These are phyloP conservation scores for Drosophila arawakana DNA, from an alignment of 1,140 invertebrate species.

Conservation along the genomic window DNA sequence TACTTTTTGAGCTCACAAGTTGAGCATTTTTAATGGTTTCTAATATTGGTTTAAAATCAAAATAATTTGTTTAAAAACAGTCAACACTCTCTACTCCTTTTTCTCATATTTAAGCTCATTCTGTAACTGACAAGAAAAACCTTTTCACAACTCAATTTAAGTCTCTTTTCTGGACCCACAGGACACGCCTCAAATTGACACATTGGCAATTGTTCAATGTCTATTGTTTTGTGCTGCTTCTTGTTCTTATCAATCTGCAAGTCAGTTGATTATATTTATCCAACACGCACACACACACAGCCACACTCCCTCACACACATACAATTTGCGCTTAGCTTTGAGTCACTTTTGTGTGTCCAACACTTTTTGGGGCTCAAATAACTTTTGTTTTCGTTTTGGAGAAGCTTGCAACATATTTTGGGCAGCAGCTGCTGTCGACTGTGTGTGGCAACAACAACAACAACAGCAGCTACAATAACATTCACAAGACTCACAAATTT, in stretches of 20 bases:
- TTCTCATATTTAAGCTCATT: too few species aligned
- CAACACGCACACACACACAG: conserved; percentile 1
- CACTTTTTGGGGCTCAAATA: conserved; percentile 15
- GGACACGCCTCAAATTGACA: conserved; percentile 53
- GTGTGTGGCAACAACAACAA: conserved; percentile 33
- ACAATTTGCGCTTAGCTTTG: neutral
- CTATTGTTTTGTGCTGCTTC: neutral
- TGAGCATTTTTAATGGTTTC: too few species aligned
- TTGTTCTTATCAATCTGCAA: conserved; percentile 60
- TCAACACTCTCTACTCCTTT: too few species aligned
- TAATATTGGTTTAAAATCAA: too few species aligned
- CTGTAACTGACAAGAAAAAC: too few species aligned
- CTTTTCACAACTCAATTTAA: conserved; percentile 3
- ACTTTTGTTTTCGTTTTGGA: neutral
- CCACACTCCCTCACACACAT: conserved; percentile 16
- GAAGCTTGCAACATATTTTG: conserved; percentile 55
- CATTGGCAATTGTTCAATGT: conserved; percentile 54
- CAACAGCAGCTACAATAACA: conserved; percentile 28
- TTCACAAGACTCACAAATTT: conserved; percentile 4
- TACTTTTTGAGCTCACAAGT: too few species aligned
- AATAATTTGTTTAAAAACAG: too few species aligned
- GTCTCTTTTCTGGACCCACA: neutral
- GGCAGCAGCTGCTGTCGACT: conserved; percentile 52
- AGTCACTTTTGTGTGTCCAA: conserved; percentile 33
- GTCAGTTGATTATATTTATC: conserved; percentile 31